Percentiles rank a stretch among this genome's conserved stretches.
Conservation (phyloP, 1,140 invertebrate species). For the Scaptomyza graminum region DNA sequence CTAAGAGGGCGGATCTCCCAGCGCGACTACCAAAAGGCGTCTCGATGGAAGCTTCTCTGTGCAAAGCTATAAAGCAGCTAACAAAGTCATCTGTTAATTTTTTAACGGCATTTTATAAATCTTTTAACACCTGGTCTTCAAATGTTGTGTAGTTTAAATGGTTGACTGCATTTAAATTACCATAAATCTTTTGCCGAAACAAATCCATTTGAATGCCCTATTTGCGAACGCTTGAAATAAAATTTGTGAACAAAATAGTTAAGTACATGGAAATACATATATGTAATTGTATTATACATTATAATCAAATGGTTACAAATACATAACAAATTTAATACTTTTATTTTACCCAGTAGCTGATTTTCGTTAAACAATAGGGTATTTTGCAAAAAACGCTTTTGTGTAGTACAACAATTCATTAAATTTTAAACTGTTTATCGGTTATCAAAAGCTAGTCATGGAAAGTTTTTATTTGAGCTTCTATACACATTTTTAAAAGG, state of each 20-base stretch:
- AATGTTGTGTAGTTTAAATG: conserved; percentile 31
- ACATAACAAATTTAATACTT: conserved; percentile 13
- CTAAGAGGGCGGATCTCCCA: too few relatives aligned
- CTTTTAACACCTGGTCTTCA: conserved; percentile 46
- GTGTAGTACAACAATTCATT: neutral
- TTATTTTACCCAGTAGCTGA: neutral
- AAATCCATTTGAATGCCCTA: conserved; percentile 27
- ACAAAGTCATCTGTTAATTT: conserved; percentile 76
- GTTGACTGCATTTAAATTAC: conserved; percentile 37
- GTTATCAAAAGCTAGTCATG: too few relatives aligned
- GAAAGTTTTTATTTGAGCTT: too few relatives aligned
- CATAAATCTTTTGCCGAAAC: conserved; percentile 30
- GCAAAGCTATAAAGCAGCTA: conserved; percentile 16
- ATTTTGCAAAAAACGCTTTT: too few relatives aligned
- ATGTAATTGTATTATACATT: too few relatives aligned
- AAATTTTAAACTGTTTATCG: too few relatives aligned
- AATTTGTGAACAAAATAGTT: conserved; percentile 20
- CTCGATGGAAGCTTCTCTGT: conserved; percentile 1
- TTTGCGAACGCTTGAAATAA: conserved; percentile 22
- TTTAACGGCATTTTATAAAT: conserved; percentile 47
- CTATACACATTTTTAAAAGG: too few relatives aligned
- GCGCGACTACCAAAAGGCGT: too few relatives aligned
- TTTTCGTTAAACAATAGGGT: neutral
- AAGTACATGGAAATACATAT: conserved; percentile 16
- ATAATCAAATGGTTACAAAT: neutral